Evolutionary conservation across 2,888 invertebrate species (phyloP).

Genomic region (Ophion ventricosus): DNA sequence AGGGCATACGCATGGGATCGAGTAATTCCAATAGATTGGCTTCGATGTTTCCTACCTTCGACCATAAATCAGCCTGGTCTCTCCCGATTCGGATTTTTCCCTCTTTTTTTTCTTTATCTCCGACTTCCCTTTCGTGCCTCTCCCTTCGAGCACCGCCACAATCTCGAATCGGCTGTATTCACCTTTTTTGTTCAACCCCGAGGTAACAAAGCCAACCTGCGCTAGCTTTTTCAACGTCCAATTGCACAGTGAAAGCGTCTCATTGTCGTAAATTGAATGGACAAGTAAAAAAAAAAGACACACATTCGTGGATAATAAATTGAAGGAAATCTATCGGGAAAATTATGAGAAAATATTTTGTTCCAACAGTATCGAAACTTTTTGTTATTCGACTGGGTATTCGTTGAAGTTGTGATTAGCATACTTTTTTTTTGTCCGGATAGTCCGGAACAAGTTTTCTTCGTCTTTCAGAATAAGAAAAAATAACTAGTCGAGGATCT

Average conservation of each 20-base stretch:
- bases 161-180: conserved; percentile 32
- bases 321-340: neutral
- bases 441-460: neutral
- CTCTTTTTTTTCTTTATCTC: conserved; percentile 51
- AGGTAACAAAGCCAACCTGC: conserved; percentile 10
- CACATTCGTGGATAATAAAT: neutral
- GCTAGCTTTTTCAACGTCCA: conserved; percentile 1
- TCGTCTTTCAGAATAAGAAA: neutral
- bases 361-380: neutral
- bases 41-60: conserved; percentile 68
- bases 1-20: conserved; percentile 64
- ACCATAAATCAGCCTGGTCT: conserved; percentile 65
- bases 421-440: neutral
- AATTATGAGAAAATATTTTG: neutral
- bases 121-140: conserved; percentile 9
- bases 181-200: conserved; percentile 5
- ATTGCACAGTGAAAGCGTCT: neutral
- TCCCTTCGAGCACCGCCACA: neutral
- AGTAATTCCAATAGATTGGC: conserved; percentile 77
- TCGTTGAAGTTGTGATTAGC: conserved; percentile 6
- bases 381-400: neutral
- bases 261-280: neutral
- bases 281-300: neutral
- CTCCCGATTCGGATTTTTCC: conserved; percentile 32
- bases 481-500: neutral